Evolutionary conservation across 1,140 invertebrate genomes (phyloP), one percentile per base, ranked within the genome.

Genomic region (Oedothorax gibbosus): DNA sequence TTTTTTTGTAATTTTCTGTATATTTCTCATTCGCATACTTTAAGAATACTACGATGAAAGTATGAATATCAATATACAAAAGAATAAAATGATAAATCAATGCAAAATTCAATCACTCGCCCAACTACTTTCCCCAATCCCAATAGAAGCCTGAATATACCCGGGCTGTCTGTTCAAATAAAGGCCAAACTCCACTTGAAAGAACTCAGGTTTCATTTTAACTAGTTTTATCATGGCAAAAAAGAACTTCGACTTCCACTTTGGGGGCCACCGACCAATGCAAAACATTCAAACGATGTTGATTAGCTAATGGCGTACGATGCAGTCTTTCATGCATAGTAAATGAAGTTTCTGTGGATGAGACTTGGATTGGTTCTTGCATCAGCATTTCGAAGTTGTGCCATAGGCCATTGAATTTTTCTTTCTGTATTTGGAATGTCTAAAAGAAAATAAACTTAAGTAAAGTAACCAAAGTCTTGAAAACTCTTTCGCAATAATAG

Each of bases 221-320:
- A 20, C 12, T 71, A 53, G 69, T 53, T 53, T 15, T 71, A 53
- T 54, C 69, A 68, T 68, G 50, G 20, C 69, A 35, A 35, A 56
- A 64, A 77, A 65, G 15, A 77, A 77, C 56, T 77, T 54, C 53
- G 20, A 77, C 60, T 77, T 53, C 56, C 4, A 68, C 65, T 68
- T 21, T 68, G n/a, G 15, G 57, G 18, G 65, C 56, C 53, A 57
- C 15, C 56, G 12, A 20, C 60, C 72, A 75, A 60, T 60, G 72
- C 12, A 75, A 75, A 60, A 56, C 49, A 75, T 75, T 75, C 72
- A 15, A 60, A 21, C 51, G 11, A 79, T 68, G 77, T 68, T 79
- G 77, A 79, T 79, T 68, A 79, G 60, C 62, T 79, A 79, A 79
- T 79, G 77, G 62, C 10, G 65, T 68, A 66, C 66, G 65, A 68